These are phyloP conservation scores for Dissostichus mawsoni DNA, from an alignment of 2,113 vertebrate species.

Conservation along the genomic window DNA sequence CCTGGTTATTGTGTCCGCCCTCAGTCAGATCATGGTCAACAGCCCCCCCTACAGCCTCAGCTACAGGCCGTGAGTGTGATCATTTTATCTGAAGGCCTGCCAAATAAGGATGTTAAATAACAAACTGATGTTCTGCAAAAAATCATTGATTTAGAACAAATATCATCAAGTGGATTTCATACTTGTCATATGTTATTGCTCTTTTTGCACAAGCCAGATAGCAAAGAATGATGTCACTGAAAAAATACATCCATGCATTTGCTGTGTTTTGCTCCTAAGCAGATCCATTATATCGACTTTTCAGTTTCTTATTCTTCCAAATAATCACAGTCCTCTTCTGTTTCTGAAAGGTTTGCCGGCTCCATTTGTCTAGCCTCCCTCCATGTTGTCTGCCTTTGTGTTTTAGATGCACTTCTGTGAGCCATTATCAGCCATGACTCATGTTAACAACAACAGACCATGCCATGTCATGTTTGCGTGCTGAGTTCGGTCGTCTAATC, in stretches of 20 bases:
- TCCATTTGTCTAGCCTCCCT: neutral
- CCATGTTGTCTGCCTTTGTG: constrained; percentile 16
- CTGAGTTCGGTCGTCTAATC: constrained; percentile 4
- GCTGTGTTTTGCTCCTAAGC: neutral
- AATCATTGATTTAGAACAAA: too few species aligned
- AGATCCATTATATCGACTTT: neutral
- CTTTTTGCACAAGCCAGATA: neutral
- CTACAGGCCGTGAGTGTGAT: constrained; percentile 90
- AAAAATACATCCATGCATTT: neutral
- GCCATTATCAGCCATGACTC: constrained; percentile 25
- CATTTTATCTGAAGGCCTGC: neutral
- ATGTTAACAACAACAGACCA: constrained; percentile 7
- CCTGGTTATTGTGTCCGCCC: constrained; percentile 96
- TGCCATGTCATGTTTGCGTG: constrained; percentile 8
- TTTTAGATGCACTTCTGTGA: constrained; percentile 19
- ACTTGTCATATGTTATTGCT: neutral
- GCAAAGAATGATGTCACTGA: neutral
- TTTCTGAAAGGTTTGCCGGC: constrained; percentile 7
- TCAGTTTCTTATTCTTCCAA: neutral
- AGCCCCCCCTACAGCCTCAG: constrained; percentile 96
- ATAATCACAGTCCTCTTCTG: constrained; percentile 10
- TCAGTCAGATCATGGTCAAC: constrained; percentile 99
- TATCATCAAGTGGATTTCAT: neutral
- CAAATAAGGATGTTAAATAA: too few species aligned
- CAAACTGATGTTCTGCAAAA: too few species aligned